A percentile compares a stretch with the other conserved stretches of the same genome.
phyloP scores from a whole-genome alignment of 30 jellyfish, hydroid and myxozoan genomes.

The Hydractinia symbiolongicarpus region DNA sequence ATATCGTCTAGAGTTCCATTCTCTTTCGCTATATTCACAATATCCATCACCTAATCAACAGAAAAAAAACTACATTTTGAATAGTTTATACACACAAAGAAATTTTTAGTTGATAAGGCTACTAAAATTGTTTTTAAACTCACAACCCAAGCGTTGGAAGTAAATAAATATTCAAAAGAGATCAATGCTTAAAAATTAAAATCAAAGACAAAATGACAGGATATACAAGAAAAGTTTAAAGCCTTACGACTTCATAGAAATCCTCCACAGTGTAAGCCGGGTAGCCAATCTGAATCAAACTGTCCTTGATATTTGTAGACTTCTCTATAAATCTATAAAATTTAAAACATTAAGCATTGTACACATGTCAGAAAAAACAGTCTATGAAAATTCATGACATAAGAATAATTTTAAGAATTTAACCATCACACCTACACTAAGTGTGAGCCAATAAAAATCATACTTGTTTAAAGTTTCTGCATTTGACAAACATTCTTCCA shows the following conservation, averaged over 20 bases:
- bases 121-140: no score
- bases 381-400: neutral
- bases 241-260: conserved; percentile 72
- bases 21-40: conserved; percentile 52
- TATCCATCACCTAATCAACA: conserved; percentile 56
- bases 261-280: conserved; percentile 79
- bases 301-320: conserved; percentile 42
- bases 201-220: neutral
- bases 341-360: neutral
- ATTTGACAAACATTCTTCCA: conserved; percentile 52
- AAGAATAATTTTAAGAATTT: neutral
- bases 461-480: conserved; percentile 52
- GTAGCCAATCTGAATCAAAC: conserved; percentile 57
- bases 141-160: neutral
- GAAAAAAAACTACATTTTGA: neutral
- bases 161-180: neutral
- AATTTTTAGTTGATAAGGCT: no score
- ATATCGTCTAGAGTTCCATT: conserved; percentile 56
- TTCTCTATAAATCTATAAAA: conserved; percentile 34
- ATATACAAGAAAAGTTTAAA: neutral
- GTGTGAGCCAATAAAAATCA: neutral
- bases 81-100: neutral
- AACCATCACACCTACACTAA: neutral
- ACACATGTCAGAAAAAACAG: neutral
- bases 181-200: neutral